phyloP scores from a whole-genome alignment of 2,797 vertebrate species.

The Falco peregrinus region DNA sequence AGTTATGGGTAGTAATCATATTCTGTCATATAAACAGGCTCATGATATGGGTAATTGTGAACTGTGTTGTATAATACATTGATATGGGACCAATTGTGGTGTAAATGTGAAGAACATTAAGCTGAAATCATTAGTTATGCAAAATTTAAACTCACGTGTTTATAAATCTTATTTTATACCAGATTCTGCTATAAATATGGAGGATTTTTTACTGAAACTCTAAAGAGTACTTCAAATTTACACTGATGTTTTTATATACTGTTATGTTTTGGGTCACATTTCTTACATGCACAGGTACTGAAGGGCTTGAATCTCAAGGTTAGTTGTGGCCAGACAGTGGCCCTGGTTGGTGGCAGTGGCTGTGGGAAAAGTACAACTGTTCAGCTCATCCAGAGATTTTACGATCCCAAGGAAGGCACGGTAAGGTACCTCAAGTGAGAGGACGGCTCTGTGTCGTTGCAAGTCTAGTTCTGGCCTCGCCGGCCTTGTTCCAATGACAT shows the following conservation, averaged over 20 bases:
- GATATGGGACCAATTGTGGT: background rate
- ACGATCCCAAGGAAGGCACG: constrained; percentile 87
- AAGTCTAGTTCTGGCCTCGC: background rate
- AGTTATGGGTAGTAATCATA: background rate
- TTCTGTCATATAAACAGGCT: background rate
- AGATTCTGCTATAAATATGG: background rate
- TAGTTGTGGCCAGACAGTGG: constrained; percentile 87
- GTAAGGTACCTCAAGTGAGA: constrained; percentile 69
- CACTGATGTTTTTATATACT: too few relatives aligned
- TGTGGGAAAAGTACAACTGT: constrained; percentile 96
- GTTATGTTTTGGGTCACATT: background rate
- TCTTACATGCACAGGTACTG: background rate
- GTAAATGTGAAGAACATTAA: background rate
- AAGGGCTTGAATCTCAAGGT: constrained; percentile 83
- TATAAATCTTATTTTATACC: background rate
- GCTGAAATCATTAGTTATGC: background rate
- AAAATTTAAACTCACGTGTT: background rate
- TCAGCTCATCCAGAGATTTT: constrained; percentile 95
- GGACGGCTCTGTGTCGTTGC: background rate
- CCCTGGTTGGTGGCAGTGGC: constrained; percentile 93
- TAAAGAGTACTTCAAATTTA: background rate
- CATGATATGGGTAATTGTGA: background rate
- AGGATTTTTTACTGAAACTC: background rate
- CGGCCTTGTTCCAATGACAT: background rate
- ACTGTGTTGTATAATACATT: background rate